phyloP scores from a whole-genome alignment of 2,888 invertebrate species.

The Ornithoptera alexandrae region DNA sequence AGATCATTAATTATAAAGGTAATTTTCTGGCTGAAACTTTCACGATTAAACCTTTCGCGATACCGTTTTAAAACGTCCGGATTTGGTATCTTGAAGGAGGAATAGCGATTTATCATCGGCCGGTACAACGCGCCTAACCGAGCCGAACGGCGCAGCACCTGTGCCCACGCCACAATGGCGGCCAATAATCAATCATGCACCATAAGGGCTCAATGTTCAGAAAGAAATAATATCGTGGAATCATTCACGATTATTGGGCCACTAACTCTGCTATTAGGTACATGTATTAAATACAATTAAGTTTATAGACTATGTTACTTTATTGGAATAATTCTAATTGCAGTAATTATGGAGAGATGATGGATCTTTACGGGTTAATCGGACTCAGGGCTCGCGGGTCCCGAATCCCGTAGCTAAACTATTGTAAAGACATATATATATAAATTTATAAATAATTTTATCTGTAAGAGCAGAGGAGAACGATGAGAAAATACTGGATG shows the following conservation, averaged over 20 bases:
- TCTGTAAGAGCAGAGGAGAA: too few relatives aligned
- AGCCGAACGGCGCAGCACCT: slow-evolving; percentile 20
- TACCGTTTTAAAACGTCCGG: slow-evolving; percentile 3
- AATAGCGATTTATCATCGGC: slow-evolving; percentile 22
- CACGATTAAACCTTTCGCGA: slow-evolving; percentile 7
- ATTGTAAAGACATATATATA: too few relatives aligned
- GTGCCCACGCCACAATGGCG: slow-evolving; percentile 20
- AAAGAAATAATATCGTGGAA: slow-evolving; percentile 52
- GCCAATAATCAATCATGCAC: slow-evolving; percentile 54
- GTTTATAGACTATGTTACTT: too few relatives aligned
- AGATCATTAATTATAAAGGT: too few relatives aligned
- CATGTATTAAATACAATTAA: too few relatives aligned
- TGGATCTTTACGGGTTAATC: too few relatives aligned
- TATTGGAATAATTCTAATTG: too few relatives aligned
- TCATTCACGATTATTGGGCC: slow-evolving; percentile 40
- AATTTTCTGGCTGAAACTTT: slow-evolving; percentile 11
- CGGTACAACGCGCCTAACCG: slow-evolving; percentile 2
- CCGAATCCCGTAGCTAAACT: too few relatives aligned
- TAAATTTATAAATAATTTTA: too few relatives aligned
- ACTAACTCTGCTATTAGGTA: slow-evolving; percentile 22
- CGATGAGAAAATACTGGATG: too few relatives aligned
- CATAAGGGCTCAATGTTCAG: slow-evolving; percentile 41
- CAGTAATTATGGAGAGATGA: too few relatives aligned
- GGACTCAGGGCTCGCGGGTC: too few relatives aligned
- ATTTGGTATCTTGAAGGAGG: slow-evolving; percentile 10